Percentiles rank a stretch among this genome's conserved stretches.
These are phyloP conservation scores for Brenthis hecate DNA, from an alignment of 2,888 invertebrate genomes.

Conservation along the genomic window DNA sequence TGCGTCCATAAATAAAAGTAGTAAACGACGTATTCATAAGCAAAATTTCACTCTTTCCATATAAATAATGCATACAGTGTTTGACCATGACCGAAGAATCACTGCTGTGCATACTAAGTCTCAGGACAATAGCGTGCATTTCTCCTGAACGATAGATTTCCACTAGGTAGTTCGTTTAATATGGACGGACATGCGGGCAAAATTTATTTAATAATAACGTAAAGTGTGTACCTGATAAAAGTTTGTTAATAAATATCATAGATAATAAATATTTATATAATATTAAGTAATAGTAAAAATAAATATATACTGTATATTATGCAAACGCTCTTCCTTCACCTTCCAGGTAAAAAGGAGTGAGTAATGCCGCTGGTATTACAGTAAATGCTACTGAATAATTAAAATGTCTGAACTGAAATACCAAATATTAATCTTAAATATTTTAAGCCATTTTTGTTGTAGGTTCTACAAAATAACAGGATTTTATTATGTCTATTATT, in stretches of 20 bases:
- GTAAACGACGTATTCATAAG: conserved; percentile 44
- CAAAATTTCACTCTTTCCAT: conserved; percentile 72
- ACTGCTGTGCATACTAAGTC: conserved; percentile 58
- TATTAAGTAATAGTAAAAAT: too few species aligned
- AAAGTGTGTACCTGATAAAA: too few species aligned
- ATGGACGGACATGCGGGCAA: conserved; percentile 23
- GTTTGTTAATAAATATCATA: too few species aligned
- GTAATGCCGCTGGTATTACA: too few species aligned
- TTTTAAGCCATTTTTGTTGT: too few species aligned
- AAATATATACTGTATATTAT: too few species aligned
- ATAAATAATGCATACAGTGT: conserved; percentile 70
- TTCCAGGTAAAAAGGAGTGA: too few species aligned
- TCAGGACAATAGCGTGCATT: conserved; percentile 55
- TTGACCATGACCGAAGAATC: conserved; percentile 62
- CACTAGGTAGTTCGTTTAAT: conserved; percentile 39
- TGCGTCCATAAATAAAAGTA: conserved; percentile 28
- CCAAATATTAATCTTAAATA: neutral
- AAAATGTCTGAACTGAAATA: too few species aligned
- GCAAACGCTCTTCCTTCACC: too few species aligned
- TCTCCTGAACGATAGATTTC: conserved; percentile 55
- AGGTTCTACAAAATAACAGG: too few species aligned
- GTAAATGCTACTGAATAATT: too few species aligned
- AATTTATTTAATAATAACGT: neutral
- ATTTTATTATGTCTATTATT: conserved; percentile 39
- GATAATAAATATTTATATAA: too few species aligned